Evolutionary conservation across 2,113 vertebrate genomes (phyloP).

Genomic region (Tretioscincus oriximinensis): DNA sequence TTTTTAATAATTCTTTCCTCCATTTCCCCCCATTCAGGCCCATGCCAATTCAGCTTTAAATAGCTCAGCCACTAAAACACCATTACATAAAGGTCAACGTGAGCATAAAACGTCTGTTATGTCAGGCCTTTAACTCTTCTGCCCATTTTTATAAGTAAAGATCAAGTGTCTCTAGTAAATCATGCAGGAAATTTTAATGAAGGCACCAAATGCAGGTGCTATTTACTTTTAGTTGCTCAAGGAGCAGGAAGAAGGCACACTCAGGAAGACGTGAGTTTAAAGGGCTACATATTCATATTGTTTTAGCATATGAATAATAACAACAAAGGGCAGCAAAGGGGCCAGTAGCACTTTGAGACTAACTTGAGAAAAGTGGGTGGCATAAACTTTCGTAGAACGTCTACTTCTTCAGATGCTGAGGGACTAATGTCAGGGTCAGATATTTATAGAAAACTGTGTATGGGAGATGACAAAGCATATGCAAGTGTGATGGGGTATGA

Average conservation of each 20-base stretch:
- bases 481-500: too few species aligned
- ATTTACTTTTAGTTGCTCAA: not conserved
- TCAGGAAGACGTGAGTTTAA: not conserved
- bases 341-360: too few species aligned
- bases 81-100: not conserved
- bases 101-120: not conserved
- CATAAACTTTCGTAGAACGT: too few species aligned
- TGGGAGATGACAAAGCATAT: too few species aligned
- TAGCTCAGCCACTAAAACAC: not conserved
- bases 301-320: too few species aligned
- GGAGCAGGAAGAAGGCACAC: not conserved
- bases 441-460: too few species aligned
- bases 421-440: too few species aligned
- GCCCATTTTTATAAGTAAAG: not conserved
- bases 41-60: not conserved
- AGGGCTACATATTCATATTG: too few species aligned
- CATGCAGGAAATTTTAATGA: not conserved
- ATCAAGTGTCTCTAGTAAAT: not conserved
- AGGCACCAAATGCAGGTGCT: not conserved
- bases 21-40: not conserved
- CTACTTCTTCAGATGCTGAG: too few species aligned
- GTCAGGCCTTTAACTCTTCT: not conserved
- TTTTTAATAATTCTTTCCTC: not conserved
- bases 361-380: too few species aligned
- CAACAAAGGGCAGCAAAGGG: too few species aligned